These are phyloP conservation scores for Diorhabda carinulata DNA, from an alignment of 1,140 invertebrate species.

Conservation along the genomic window DNA sequence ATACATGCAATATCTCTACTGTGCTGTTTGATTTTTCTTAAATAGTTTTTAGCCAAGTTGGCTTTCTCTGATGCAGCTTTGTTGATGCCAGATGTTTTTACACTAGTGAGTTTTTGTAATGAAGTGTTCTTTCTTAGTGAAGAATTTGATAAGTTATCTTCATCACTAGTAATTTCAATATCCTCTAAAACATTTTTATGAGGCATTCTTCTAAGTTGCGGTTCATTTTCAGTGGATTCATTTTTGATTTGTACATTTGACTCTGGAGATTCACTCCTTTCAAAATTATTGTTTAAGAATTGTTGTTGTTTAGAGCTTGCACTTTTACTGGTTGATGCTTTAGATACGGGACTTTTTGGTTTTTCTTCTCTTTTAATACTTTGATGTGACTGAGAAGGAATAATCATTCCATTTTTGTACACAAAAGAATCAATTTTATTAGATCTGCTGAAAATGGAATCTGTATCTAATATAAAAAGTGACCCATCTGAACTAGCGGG, in stretches of 20 bases:
- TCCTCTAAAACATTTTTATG: background rate
- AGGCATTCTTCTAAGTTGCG: background rate
- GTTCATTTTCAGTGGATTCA: background rate
- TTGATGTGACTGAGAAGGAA: conserved; percentile 26
- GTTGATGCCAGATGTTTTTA: background rate
- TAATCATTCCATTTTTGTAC: conserved; percentile 36
- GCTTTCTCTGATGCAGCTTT: conserved; percentile 17
- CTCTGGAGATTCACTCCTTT: background rate
- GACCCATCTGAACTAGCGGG: conserved; percentile 44
- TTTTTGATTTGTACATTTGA: background rate
- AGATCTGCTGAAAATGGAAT: conserved; percentile 28
- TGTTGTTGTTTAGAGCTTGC: background rate
- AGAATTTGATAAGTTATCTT: conserved; percentile 5
- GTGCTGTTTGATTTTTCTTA: conserved; percentile 39
- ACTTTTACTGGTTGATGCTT: background rate
- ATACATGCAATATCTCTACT: conserved; percentile 40
- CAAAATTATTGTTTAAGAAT: background rate
- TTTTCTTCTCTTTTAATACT: conserved; percentile 14
- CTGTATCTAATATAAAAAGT: conserved; percentile 43
- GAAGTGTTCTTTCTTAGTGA: background rate
- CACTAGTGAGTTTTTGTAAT: conserved; percentile 6
- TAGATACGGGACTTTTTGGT: conserved; percentile 20
- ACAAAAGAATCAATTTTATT: conserved; percentile 37
- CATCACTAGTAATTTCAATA: background rate
- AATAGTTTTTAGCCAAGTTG: conserved; percentile 31